Conservation (phyloP, 2,888 invertebrate species). For the Syrista parreyssii region DNA sequence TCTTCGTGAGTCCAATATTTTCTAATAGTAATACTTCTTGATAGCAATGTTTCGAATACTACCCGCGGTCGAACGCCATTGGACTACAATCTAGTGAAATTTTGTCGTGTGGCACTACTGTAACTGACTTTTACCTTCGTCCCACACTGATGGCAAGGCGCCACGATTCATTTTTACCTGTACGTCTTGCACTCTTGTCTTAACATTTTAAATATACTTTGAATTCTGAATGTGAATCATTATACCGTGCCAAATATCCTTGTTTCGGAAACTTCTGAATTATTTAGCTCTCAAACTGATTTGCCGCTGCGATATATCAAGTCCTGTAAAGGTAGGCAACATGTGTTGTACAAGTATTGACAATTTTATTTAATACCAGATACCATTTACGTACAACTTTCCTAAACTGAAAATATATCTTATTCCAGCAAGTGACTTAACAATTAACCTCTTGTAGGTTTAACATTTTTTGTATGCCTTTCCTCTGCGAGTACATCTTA, state of each 20-base stretch:
- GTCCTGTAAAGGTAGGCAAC: neutral
- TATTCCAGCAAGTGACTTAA: neutral
- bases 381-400: too few species aligned
- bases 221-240: neutral
- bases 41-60: neutral
- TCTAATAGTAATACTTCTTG: neutral
- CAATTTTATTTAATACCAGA: neutral
- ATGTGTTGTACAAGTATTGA: neutral
- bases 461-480: neutral
- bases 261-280: neutral
- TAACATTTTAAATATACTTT: neutral
- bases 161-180: slow-evolving; percentile 39
- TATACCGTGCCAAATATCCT: neutral
- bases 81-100: neutral
- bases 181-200: neutral
- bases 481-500: neutral
- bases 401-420: neutral
- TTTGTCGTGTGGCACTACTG: neutral
- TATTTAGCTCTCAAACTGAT: neutral
- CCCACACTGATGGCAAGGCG: slow-evolving; percentile 23
- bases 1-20: neutral
- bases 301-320: neutral
- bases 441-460: neutral
- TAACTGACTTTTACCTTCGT: neutral
- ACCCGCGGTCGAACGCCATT: neutral